Conservation (phyloP, 1,140 invertebrate species). For the Drosophila albomicans region DNA sequence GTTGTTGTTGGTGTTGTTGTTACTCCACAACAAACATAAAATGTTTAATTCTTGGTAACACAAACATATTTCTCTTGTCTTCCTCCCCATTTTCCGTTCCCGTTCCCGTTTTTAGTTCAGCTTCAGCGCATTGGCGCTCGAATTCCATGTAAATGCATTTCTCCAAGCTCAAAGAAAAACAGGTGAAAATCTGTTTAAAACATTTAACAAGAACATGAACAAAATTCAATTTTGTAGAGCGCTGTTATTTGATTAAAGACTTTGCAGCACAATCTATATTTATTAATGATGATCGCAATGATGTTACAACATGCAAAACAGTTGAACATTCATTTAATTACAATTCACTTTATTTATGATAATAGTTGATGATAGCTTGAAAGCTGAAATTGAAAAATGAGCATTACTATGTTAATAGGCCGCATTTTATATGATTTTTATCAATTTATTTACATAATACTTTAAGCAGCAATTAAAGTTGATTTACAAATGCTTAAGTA, state of each 20-base stretch:
- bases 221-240: not conserved
- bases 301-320: not conserved
- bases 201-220: conserved; percentile 24
- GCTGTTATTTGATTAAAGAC: not conserved
- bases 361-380: not conserved
- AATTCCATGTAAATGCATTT: conserved; percentile 54
- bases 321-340: not conserved
- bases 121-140: conserved; percentile 44
- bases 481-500: too few relatives aligned
- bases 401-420: not conserved
- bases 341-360: not conserved
- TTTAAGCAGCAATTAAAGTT: too few relatives aligned
- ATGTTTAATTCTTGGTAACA: conserved; percentile 68
- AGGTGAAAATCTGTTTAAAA: conserved; percentile 23
- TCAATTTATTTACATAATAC: not conserved
- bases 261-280: not conserved
- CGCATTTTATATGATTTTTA: not conserved
- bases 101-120: conserved; percentile 52
- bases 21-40: conserved; percentile 55
- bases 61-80: conserved; percentile 54
- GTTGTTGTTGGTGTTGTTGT: conserved; percentile 52
- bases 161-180: conserved; percentile 13
- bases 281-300: not conserved
- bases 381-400: not conserved
- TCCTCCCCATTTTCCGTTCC: not conserved